Evolutionary conservation across 2,888 invertebrate species (phyloP), one percentile per base, ranked within the genome.

Genomic region (Salticus scenicus): DNA sequence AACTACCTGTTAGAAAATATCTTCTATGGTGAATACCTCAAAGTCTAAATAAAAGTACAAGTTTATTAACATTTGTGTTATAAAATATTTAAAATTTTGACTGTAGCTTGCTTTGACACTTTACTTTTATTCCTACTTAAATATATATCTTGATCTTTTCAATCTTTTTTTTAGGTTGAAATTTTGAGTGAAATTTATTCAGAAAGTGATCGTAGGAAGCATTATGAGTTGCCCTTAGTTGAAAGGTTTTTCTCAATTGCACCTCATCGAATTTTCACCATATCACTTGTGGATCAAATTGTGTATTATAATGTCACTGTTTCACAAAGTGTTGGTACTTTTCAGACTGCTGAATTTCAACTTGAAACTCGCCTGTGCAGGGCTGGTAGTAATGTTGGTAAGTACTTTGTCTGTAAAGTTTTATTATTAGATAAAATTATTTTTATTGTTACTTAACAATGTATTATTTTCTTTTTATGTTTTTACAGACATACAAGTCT

Each of bases 241-340:
- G 72, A 87, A 14, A 72, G 73, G 37, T 57, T 51, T 17, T 74
- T 73, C 31, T 57, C 37, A 14, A 85, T 14, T 42, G 30, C 78
- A 5, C 67, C 87, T 24, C 42, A 80, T n/a, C 51, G 64, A 27
- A 51, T 89, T 7, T 51, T 89, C 0, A 82, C 81, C 31, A 78
- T 88, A 12, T 86, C 88, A n/a, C 42, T 89, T 1, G 73, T 86
- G 20, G 88, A 89, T 41, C 86, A 88, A 24, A 66, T 76, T 12
- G 63, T 87, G 7, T 89, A 83, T 42, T 88, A 82, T 31, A 88
- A 88, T 67, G 33, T 89, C 1, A 88, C 81, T 28, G 12, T 88
- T 1, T 30, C 75, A 51, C 75, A 67, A 28, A 75, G 69, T 30
- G 63, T 33, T 72, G 80, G 80, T 1, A 31, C 80, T 28, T 80